Percentiles rank a stretch among this genome's conserved stretches.
Evolutionary conservation across 2,113 vertebrate genomes (phyloP).

Genomic region (Clupea harengus): DNA sequence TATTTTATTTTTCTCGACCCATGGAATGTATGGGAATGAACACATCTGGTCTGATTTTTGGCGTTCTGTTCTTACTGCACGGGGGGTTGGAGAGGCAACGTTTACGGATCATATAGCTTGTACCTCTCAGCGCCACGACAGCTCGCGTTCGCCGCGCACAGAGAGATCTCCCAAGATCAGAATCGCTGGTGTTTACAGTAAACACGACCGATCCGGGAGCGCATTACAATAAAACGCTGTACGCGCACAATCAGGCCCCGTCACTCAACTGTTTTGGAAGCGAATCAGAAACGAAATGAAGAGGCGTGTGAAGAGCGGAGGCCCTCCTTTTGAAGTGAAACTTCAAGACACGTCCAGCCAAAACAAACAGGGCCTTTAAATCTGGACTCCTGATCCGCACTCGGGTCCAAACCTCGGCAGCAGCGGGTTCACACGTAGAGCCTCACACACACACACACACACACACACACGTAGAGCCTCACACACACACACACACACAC

Average conservation of each 20-base stretch:
- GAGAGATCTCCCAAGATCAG: background rate
- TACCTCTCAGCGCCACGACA: background rate
- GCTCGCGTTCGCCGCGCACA: background rate
- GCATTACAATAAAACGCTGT: conserved; percentile 15
- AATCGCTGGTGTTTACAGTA: background rate
- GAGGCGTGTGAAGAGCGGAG: conserved; percentile 8
- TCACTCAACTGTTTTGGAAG: background rate
- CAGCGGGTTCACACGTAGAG: background rate
- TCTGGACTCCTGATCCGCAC: background rate
- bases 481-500: too few species aligned
- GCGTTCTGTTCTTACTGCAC: conserved; percentile 2
- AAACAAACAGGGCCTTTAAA: conserved; percentile 13
- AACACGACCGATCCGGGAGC: background rate
- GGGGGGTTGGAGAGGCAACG: background rate
- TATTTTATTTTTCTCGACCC: conserved; percentile 10
- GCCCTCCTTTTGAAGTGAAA: background rate
- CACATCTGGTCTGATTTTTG: conserved; percentile 31
- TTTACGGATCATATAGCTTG: background rate
- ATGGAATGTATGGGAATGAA: conserved; percentile 11
- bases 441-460: background rate
- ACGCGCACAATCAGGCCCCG: background rate
- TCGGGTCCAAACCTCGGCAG: background rate
- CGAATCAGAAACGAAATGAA: background rate
- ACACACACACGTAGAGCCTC: too few species aligned
- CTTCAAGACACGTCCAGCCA: background rate